Base-by-base conservation (phyloP, 1,140 invertebrate genomes). In the Drosophila ironensis region DNA sequence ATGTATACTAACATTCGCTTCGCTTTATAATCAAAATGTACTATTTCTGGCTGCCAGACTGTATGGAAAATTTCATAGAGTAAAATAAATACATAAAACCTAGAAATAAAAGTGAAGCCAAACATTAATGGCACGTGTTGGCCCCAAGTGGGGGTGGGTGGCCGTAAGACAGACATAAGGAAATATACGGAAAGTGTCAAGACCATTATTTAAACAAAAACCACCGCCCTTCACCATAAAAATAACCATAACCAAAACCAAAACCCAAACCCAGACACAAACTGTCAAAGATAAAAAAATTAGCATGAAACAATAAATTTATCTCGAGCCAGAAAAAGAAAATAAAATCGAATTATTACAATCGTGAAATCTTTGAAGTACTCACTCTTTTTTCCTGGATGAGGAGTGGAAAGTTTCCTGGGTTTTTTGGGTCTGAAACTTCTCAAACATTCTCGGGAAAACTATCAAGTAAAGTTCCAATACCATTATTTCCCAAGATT, bases 231-330 rank as follows among this genome's bases (percentile, higher is more conserved):
- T 44, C 52, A 35, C n/a, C n/a, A n/a, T 9, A 24, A 12, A 30
- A 27, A 7, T 22, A 6, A 27, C 24, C 6, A 28, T n/a, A 6
- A 22, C 14, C n/a, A 14, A 37, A 4, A 11, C 4, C 7, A 14
- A 0, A 19, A 28, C 27, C 5, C 27, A 9, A 6, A 19, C 11
- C 16, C 38, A 52, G 28, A 74, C 17, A 37, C 2, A 56, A 48
- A 67, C 48, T 45, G 52, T 72, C 42, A 72, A 67, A 67, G 9
- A 69, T 57, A 45, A 60, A 67, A 48, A 66, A 76, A 72, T 76
- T 76, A 63, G 73, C 54, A 53, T 59, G 42, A 82, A 72, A 75
- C 42, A 50, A 67, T 68, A 72, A 54, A 72, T 80, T 40, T 67
- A 37, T 54, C 20, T 78, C 8, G 41, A 47, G 19, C 28, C 14